A percentile compares a stretch with the other conserved stretches of the same genome.
Evolutionary conservation across 2,888 invertebrate species (phyloP).

Genomic region (Sphaerophoria taeniata): DNA sequence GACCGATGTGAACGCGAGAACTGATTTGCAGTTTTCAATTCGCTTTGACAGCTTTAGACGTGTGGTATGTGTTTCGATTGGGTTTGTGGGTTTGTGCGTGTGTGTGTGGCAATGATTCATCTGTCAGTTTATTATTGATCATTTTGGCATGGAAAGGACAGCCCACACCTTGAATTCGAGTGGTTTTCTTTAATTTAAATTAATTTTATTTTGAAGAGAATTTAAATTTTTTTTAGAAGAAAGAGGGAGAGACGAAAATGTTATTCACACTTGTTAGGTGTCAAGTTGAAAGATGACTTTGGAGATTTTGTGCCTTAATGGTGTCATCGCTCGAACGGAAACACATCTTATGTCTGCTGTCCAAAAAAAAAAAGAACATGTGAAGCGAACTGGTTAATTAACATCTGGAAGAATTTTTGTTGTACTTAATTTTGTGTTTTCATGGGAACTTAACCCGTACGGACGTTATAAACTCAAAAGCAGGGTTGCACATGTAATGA

Average conservation of each 20-base stretch:
- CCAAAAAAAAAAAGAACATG: background rate
- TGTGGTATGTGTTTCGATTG: slow-evolving; percentile 18
- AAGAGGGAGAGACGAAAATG: background rate
- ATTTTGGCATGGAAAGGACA: slow-evolving; percentile 18
- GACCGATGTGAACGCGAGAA: slow-evolving; percentile 50
- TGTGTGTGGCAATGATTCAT: slow-evolving; percentile 61
- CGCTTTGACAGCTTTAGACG: slow-evolving; percentile 52
- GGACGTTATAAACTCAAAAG: no score
- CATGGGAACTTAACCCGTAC: background rate
- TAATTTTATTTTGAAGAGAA: slow-evolving; percentile 12
- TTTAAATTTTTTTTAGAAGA: background rate
- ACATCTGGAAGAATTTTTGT: background rate
- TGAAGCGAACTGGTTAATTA: background rate
- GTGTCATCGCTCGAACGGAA: slow-evolving; percentile 16
- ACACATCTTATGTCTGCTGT: background rate
- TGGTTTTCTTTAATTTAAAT: slow-evolving; percentile 41
- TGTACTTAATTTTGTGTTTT: background rate
- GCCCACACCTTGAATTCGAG: slow-evolving; percentile 24
- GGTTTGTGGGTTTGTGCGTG: background rate
- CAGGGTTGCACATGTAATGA: no score
- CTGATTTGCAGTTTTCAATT: slow-evolving; percentile 66
- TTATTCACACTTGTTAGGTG: slow-evolving; percentile 47
- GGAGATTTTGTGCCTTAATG: slow-evolving; percentile 21
- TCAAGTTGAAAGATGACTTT: slow-evolving; percentile 54
- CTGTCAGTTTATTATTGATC: slow-evolving; percentile 54